phyloP scores from a whole-genome alignment of 2,888 invertebrate genomes.

The Epicampocera succincta region DNA sequence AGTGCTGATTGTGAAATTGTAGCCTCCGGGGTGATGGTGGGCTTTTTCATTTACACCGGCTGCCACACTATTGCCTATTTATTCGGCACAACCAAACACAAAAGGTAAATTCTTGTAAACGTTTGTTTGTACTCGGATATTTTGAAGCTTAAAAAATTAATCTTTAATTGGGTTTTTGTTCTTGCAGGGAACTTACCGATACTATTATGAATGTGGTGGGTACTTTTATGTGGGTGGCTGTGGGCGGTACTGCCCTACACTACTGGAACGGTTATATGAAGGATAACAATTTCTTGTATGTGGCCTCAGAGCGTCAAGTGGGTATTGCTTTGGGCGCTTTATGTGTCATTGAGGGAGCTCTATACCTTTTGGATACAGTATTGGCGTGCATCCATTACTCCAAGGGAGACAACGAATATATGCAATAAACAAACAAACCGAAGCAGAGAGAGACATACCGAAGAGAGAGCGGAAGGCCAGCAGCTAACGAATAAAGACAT shows the following conservation, averaged over 20 bases:
- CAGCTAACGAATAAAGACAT: conserved; percentile 25
- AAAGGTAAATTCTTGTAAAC: conserved; percentile 83
- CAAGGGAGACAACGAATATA: conserved; percentile 82
- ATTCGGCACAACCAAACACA: conserved; percentile 90
- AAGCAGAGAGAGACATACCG: not conserved
- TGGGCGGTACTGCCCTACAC: conserved; percentile 92
- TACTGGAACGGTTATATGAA: conserved; percentile 94
- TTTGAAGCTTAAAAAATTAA: no score
- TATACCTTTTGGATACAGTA: conserved; percentile 90
- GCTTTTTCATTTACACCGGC: conserved; percentile 91
- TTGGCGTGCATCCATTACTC: conserved; percentile 88
- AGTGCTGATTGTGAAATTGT: conserved; percentile 93
- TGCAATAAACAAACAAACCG: conserved; percentile 65
- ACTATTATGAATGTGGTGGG: conserved; percentile 94
- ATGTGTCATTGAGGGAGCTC: conserved; percentile 90
- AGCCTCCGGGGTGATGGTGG: conserved; percentile 92
- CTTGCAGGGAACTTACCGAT: conserved; percentile 87
- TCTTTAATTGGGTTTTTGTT: no score
- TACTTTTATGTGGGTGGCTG: conserved; percentile 91
- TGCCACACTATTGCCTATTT: conserved; percentile 89
- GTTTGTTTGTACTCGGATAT: not conserved
- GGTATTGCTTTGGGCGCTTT: conserved; percentile 91
- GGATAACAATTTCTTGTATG: conserved; percentile 89
- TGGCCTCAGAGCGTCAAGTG: conserved; percentile 89
- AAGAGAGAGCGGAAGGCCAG: not conserved